Conservation (phyloP, 2,113 vertebrate species). For the Procavia capensis region DNA sequence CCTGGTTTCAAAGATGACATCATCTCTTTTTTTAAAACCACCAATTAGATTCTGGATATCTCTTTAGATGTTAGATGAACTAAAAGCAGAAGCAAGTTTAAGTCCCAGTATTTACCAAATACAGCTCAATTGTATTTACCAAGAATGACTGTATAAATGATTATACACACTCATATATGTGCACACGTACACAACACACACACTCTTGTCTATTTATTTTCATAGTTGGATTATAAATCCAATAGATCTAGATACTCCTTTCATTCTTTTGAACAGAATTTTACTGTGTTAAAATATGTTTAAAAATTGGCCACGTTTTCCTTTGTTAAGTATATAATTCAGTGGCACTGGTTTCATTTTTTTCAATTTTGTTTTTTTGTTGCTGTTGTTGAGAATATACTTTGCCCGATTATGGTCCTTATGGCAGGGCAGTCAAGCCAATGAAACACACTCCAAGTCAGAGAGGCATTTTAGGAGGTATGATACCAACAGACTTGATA, state of each 20-base stretch:
- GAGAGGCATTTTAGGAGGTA: too few relatives aligned
- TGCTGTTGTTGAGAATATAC: too few relatives aligned
- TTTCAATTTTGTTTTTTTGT: too few relatives aligned
- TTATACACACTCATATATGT: neutral
- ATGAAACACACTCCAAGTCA: too few relatives aligned
- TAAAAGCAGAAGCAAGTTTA: constrained; percentile 62
- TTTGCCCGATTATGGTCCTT: too few relatives aligned
- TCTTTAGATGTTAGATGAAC: neutral
- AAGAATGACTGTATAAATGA: constrained; percentile 67
- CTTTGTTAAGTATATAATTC: too few relatives aligned
- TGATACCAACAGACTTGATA: too few relatives aligned
- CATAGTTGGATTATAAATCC: neutral
- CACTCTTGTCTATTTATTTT: constrained; percentile 55
- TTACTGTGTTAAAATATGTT: too few relatives aligned
- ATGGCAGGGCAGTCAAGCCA: too few relatives aligned
- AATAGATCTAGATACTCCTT: neutral
- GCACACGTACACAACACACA: neutral
- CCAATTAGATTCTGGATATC: neutral
- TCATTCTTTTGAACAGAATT: neutral
- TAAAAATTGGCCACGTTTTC: too few relatives aligned
- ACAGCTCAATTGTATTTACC: constrained; percentile 72
- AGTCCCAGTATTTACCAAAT: constrained; percentile 57
- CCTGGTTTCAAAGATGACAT: neutral
- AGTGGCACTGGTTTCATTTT: too few relatives aligned
- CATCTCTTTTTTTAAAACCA: neutral